A percentile compares a stretch with the other conserved stretches of the same genome.
These are phyloP conservation scores for Epinotia nisella DNA, from an alignment of 2,888 invertebrate genomes.

Conservation along the genomic window DNA sequence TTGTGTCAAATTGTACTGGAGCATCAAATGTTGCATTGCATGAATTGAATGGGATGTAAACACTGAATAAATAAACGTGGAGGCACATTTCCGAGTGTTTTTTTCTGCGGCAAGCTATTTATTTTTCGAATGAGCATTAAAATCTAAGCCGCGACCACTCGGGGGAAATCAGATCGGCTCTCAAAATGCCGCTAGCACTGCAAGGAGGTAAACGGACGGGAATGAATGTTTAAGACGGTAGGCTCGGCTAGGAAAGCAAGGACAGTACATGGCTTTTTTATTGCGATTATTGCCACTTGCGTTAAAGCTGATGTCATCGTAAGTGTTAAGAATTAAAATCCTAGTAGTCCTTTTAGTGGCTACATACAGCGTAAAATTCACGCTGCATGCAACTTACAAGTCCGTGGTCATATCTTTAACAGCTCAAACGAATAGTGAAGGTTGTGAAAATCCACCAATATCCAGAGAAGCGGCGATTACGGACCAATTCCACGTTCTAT, in stretches of 20 bases:
- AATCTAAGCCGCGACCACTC: slow-evolving; percentile 49
- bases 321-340: too few species aligned
- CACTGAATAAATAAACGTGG: background rate
- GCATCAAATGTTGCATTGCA: background rate
- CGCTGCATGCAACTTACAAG: too few species aligned
- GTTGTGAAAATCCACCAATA: background rate
- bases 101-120: slow-evolving; percentile 45
- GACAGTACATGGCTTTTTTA: too few species aligned
- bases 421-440: background rate
- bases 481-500: background rate
- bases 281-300: too few species aligned
- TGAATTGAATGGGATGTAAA: background rate
- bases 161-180: slow-evolving; percentile 50
- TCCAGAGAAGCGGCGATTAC: background rate
- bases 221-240: slow-evolving; percentile 19
- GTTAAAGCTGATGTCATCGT: too few species aligned
- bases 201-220: background rate
- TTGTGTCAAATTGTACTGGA: background rate
- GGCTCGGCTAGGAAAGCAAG: background rate
- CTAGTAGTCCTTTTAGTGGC: too few species aligned
- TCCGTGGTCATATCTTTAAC: too few species aligned
- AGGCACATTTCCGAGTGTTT: slow-evolving; percentile 3
- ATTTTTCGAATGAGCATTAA: slow-evolving; percentile 50
- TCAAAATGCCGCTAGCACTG: slow-evolving; percentile 15
- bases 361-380: too few species aligned